These are phyloP conservation scores for Drosophila virilis DNA, from an alignment of 1,140 invertebrate genomes.

Conservation along the genomic window DNA sequence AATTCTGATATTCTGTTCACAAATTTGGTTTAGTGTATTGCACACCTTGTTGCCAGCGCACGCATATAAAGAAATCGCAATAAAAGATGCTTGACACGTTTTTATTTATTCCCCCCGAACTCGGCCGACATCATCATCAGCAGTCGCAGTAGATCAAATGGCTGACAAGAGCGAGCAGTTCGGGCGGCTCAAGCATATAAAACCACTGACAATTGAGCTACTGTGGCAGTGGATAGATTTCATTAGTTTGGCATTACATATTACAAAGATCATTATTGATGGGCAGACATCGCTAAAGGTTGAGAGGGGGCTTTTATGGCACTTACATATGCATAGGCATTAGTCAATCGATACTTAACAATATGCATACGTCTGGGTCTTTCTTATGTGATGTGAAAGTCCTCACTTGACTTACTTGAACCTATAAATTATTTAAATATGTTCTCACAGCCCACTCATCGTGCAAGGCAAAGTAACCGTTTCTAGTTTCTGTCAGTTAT, in stretches of 20 bases:
- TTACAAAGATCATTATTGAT: conserved; percentile 38
- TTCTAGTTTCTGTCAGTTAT: not conserved
- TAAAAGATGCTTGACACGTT: conserved; percentile 72
- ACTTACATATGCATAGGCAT: conserved; percentile 8
- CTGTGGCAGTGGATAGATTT: conserved; percentile 38
- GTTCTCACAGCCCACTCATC: not conserved
- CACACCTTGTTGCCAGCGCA: conserved; percentile 24
- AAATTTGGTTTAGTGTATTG: conserved; percentile 15
- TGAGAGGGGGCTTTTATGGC: conserved; percentile 11
- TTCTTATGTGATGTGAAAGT: no score
- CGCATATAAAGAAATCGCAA: conserved; percentile 45
- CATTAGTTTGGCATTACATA: conserved; percentile 45
- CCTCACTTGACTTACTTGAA: no score
- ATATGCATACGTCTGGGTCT: no score
- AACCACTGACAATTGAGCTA: conserved; percentile 2
- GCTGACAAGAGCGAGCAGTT: conserved; percentile 27
- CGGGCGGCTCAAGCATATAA: conserved; percentile 22
- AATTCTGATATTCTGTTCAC: not conserved
- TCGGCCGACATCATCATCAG: conserved; percentile 39
- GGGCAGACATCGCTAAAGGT: conserved; percentile 15
- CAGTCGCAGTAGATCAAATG: conserved; percentile 69
- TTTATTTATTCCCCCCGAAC: conserved; percentile 50
- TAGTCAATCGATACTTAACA: not conserved
- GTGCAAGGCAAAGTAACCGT: not conserved
- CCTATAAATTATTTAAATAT: not conserved